phyloP scores from a whole-genome alignment of 2,797 vertebrate genomes.

The Hirundo rustica region DNA sequence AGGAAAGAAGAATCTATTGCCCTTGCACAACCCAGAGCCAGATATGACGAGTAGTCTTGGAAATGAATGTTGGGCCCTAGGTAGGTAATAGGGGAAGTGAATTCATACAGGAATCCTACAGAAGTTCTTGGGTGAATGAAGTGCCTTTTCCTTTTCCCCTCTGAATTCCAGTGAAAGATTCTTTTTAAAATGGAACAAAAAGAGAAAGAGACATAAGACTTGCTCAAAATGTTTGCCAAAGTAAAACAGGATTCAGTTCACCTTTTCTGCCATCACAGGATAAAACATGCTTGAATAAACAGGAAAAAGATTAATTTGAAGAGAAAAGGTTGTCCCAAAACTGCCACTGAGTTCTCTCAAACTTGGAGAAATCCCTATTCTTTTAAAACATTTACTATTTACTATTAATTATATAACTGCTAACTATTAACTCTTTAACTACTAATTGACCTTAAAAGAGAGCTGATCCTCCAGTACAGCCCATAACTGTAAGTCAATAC shows the following conservation, averaged over 20 bases:
- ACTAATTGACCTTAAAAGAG: not conserved
- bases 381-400: not conserved
- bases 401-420: not conserved
- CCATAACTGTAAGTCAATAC: not conserved
- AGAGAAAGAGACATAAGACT: not conserved
- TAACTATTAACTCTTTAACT: not conserved
- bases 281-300: not conserved
- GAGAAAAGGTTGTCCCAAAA: not conserved
- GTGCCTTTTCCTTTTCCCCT: not conserved
- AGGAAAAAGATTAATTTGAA: not conserved
- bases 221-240: not conserved
- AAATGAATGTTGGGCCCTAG: not conserved
- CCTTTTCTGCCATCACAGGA: not conserved
- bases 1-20: not conserved
- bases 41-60: not conserved
- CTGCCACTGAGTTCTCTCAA: not conserved
- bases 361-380: not conserved
- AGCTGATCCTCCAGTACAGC: not conserved
- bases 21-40: not conserved
- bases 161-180: not conserved
- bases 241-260: not conserved
- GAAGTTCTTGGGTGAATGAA: not conserved
- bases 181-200: not conserved
- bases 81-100: not conserved
- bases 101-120: not conserved